Conservation (phyloP, 2,113 vertebrate genomes). For the Natator depressus region DNA sequence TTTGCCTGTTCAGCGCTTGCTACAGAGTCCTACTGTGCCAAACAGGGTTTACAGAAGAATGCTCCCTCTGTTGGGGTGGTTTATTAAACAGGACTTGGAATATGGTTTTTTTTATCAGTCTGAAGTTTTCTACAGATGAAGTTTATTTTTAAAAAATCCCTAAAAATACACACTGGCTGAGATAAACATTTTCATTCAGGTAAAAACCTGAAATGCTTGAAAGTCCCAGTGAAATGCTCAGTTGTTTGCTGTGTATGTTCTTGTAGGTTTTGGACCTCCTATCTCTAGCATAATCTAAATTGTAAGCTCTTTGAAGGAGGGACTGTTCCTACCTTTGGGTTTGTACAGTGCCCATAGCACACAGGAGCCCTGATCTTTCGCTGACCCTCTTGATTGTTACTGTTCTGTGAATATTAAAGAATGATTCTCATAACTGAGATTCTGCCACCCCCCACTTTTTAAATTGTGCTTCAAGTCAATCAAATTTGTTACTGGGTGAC, state of each 20-base stretch:
- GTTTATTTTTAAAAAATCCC: conserved; percentile 72
- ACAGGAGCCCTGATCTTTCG: fast-evolving
- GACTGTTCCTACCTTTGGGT: fast-evolving
- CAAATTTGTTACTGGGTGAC: background rate
- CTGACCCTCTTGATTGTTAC: background rate
- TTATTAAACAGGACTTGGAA: conserved; percentile 65
- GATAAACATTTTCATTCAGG: conserved; percentile 67
- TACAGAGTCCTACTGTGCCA: conserved; percentile 57
- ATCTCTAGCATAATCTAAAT: conserved; percentile 8
- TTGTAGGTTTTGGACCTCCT: conserved; percentile 19
- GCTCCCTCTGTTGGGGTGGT: conserved; percentile 63
- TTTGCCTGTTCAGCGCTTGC: conserved; percentile 70
- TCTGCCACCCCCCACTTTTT: background rate
- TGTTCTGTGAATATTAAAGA: conserved; percentile 4
- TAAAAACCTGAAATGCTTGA: conserved; percentile 38
- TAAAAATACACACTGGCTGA: conserved; percentile 54
- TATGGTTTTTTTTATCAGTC: conserved; percentile 53
- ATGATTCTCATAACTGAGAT: background rate
- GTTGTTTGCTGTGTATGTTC: background rate
- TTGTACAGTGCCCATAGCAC: background rate
- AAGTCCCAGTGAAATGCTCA: conserved; percentile 53
- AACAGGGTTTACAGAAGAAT: conserved; percentile 68
- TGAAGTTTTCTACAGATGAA: conserved; percentile 77
- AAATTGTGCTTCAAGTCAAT: background rate
- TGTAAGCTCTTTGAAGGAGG: background rate